Percentiles rank a stretch among this genome's conserved stretches.
Evolutionary conservation across 2,888 invertebrate species (phyloP).

Genomic region (Linnaemya tessellans): DNA sequence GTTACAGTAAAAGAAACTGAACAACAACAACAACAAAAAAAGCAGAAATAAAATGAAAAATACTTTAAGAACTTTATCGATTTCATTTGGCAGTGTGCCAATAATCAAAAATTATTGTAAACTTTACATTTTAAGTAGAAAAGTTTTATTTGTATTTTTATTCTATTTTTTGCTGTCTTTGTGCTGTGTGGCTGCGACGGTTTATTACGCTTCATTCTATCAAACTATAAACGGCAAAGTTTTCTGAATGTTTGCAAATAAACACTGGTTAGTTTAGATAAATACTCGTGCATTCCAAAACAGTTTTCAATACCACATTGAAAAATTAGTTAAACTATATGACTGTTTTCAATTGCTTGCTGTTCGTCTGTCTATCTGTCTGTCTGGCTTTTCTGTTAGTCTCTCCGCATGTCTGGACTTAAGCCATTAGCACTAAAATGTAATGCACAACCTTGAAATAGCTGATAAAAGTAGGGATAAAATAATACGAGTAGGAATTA

Average conservation of each 20-base stretch:
- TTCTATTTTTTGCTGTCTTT: constrained; percentile 14
- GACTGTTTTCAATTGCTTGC: constrained; percentile 2
- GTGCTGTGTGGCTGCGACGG: neutral
- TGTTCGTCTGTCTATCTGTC: constrained; percentile 48
- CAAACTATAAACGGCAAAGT: constrained; percentile 60
- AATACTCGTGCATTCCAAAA: constrained; percentile 43
- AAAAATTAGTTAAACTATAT: constrained; percentile 45
- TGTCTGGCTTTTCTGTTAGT: constrained; percentile 6
- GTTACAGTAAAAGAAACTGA: neutral
- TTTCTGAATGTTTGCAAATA: constrained; percentile 64
- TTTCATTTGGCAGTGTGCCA: constrained; percentile 80
- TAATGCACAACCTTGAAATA: constrained; percentile 60
- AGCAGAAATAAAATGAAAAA: constrained; percentile 14
- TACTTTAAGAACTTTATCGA: constrained; percentile 69
- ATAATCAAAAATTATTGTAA: constrained; percentile 82
- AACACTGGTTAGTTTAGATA: constrained; percentile 64
- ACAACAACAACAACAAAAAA: neutral
- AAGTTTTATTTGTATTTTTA: constrained; percentile 72
- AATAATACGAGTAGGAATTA: constrained; percentile 1
- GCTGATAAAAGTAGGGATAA: neutral
- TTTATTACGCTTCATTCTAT: constrained; percentile 37
- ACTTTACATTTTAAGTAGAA: constrained; percentile 80
- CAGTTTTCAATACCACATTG: constrained; percentile 14
- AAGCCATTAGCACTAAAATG: constrained; percentile 60
- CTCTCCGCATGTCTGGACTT: constrained; percentile 58